Percentiles rank a stretch among this genome's conserved stretches.
Conservation (phyloP, 2,888 invertebrate species). For the Horisme vitalbata region DNA sequence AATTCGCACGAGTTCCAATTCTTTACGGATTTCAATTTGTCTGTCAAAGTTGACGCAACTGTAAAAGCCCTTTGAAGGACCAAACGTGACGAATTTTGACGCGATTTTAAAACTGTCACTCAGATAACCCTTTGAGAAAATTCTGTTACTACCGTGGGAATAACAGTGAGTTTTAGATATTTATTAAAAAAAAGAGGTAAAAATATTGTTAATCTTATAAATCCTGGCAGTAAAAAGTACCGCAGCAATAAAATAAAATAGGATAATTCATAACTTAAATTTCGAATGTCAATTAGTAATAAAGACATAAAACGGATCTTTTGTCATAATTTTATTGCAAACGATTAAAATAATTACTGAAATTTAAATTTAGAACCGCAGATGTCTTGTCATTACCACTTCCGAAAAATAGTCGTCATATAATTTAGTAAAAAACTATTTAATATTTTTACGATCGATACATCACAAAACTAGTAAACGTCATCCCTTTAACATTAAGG, state of each 20-base stretch:
- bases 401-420: slow-evolving; percentile 27
- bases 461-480: slow-evolving; percentile 70
- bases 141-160: slow-evolving; percentile 58
- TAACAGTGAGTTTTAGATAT: too few relatives aligned
- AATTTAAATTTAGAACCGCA: slow-evolving; percentile 51
- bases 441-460: slow-evolving; percentile 63
- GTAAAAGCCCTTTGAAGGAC: slow-evolving; percentile 53
- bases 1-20: slow-evolving; percentile 72
- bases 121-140: slow-evolving; percentile 65
- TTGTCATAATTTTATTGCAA: slow-evolving; percentile 29
- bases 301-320: slow-evolving; percentile 26
- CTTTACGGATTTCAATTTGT: slow-evolving; percentile 69
- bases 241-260: neutral
- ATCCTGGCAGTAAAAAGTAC: neutral
- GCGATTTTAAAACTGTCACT: slow-evolving; percentile 73
- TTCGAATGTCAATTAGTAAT: slow-evolving; percentile 9
- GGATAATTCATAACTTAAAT: neutral
- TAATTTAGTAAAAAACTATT: slow-evolving; percentile 53
- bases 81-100: slow-evolving; percentile 67
- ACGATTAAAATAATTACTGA: slow-evolving; percentile 32
- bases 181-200: neutral
- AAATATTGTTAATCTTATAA: too few relatives aligned
- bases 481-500: slow-evolving; percentile 62
- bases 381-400: slow-evolving; percentile 44
- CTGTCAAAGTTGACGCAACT: slow-evolving; percentile 70